Conservation (phyloP, 2,797 vertebrate species). For the Gambelia wislizenii region DNA sequence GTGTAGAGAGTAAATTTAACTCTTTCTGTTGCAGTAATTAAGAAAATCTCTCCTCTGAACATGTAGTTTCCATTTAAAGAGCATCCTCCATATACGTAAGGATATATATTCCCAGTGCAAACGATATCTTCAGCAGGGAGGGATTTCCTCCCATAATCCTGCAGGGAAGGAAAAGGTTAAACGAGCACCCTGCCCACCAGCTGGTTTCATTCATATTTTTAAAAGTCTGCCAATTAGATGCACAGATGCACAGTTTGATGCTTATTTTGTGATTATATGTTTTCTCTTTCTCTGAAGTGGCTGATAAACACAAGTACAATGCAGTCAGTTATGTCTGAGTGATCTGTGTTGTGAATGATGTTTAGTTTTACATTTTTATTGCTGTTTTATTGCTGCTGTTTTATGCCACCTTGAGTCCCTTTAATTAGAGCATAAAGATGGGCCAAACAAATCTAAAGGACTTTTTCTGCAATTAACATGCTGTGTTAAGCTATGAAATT, state of each 20-base stretch:
- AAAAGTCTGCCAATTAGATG: not conserved
- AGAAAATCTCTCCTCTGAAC: no score
- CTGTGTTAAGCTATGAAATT: not conserved
- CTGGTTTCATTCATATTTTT: not conserved
- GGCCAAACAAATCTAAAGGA: no score
- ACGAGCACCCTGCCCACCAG: no score
- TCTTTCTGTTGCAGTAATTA: not conserved
- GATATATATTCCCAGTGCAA: not conserved
- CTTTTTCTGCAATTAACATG: not conserved
- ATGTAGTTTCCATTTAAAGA: no score
- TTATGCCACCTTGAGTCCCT: not conserved
- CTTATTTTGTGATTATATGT: not conserved
- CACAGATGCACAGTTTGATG: not conserved
- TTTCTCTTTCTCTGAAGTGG: not conserved
- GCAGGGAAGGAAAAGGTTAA: not conserved
- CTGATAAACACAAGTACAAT: not conserved
- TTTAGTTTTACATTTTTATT: not conserved
- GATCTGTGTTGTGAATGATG: not conserved
- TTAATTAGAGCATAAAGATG: not conserved
- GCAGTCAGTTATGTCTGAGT: not conserved
- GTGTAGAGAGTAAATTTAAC: not conserved
- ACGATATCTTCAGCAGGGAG: not conserved
- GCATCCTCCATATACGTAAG: not conserved
- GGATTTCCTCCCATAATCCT: not conserved
- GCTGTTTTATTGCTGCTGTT: not conserved